These are phyloP conservation scores for Harpagifer antarcticus DNA, from an alignment of 2,797 vertebrate species.

Conservation along the genomic window DNA sequence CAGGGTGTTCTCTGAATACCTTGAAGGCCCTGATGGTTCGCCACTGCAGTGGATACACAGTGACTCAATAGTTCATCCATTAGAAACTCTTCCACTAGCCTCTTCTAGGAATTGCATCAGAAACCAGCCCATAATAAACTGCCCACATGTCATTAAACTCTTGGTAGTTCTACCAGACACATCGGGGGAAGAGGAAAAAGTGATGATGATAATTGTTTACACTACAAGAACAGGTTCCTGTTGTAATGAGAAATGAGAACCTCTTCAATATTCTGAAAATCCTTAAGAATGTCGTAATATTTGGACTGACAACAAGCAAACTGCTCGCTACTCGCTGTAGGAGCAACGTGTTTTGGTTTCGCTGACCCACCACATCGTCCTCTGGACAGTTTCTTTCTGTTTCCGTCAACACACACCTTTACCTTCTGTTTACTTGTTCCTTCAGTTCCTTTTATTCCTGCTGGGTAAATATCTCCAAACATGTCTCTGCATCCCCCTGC, in stretches of 20 bases:
- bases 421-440: neutral
- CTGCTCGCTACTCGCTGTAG: too few relatives aligned
- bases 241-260: neutral
- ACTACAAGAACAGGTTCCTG: slow-evolving; percentile 28
- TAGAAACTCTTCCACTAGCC: neutral
- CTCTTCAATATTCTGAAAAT: neutral
- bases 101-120: neutral
- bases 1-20: too few relatives aligned
- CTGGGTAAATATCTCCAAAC: neutral
- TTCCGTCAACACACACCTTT: slow-evolving; percentile 4
- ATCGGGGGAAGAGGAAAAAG: neutral
- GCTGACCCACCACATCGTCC: neutral
- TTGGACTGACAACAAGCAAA: slow-evolving; percentile 17
- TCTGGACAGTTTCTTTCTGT: slow-evolving; percentile 1
- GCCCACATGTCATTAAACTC: too few relatives aligned
- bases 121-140: neutral
- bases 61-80: neutral
- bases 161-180: too few relatives aligned
- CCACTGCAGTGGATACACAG: too few relatives aligned
- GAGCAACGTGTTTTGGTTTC: slow-evolving; percentile 30
- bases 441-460: slow-evolving; percentile 5
- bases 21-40: too few relatives aligned
- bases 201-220: slow-evolving; percentile 53
- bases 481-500: slow-evolving; percentile 3
- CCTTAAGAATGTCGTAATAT: slow-evolving; percentile 8